Base-by-base conservation (phyloP, 2,113 vertebrate genomes). In the Uria lomvia region DNA sequence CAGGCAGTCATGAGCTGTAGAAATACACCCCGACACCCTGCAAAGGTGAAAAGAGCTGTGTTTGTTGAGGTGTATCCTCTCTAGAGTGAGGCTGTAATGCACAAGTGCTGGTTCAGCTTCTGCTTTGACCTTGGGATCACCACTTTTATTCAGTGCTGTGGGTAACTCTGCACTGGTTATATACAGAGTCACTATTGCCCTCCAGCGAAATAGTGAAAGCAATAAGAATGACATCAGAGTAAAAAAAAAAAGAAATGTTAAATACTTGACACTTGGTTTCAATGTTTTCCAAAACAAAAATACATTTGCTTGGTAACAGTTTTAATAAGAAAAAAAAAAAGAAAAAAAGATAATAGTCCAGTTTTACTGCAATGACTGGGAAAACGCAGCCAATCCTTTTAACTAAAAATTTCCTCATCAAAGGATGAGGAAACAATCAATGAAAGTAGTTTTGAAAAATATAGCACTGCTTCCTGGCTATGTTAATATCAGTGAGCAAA, bases 121-220 rank as follows among this genome's bases (percentile, higher is more conserved):
- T 68, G 52, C n/a, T 71, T 76, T 66, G 36, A 42, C 40, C 58
- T 71, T 76, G 29, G 23, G 75, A 62, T 76, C 40, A 58, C 10
- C 22, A 7, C 30, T 2, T 5, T 21, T 34, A 15, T 40, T 56
- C 58, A 29, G 47, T 6, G 49, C 66, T 1, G 0, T 50, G 75
- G 27, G 18, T 71, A 67, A 20, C 53, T 50, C 43, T 38, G 11
- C 13, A 9, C 24, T 38, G 24, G 21, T 75, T 81, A 3, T 15
- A 12, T 36, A 30, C 23, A 59, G 36, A 60, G 60, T 49, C 53
- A 47, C 72, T 56, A 0, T 15, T 56, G n/a, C 18, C 29, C 29
- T 45, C 40, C 15, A n/a, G 34, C 1, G 1, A 75, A 79, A 12
- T 18, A 45, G 7, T 30, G 62, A 75, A 75, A 71, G 62, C n/a